These are phyloP conservation scores for Suricata suricatta DNA, from an alignment of 2,113 vertebrate genomes.

Conservation along the genomic window DNA sequence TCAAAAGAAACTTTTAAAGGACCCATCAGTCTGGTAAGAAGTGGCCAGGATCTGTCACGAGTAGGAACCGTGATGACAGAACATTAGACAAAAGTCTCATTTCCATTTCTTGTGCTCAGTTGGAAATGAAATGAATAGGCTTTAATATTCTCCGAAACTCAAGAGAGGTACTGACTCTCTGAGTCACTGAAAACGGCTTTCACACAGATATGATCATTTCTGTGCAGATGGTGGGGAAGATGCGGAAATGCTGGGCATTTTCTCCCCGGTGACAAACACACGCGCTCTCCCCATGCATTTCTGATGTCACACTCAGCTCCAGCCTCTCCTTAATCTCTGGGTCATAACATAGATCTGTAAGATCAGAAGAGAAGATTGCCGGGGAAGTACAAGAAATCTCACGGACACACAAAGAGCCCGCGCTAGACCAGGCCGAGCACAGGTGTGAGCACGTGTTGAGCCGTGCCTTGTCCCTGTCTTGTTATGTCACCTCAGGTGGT, in stretches of 20 bases:
- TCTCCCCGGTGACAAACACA: background rate
- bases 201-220: background rate
- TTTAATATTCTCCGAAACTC: background rate
- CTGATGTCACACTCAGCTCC: background rate
- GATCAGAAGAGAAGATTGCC: background rate
- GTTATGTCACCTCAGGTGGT: rapidly evolving
- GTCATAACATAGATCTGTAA: background rate
- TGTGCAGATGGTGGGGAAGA: background rate
- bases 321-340: background rate
- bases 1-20: background rate
- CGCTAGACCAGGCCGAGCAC: too few species aligned
- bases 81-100: background rate
- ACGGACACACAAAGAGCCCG: rapidly evolving
- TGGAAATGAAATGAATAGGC: background rate
- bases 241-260: rapidly evolving
- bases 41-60: background rate
- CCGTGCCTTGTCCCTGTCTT: rapidly evolving
- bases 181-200: background rate
- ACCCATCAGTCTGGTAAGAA: background rate
- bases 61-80: background rate
- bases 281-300: too few species aligned
- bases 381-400: background rate
- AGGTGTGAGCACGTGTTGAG: rapidly evolving
- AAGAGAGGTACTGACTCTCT: background rate
- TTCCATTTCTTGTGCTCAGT: background rate